A percentile compares a stretch with the other conserved stretches of the same genome.
phyloP scores from a whole-genome alignment of 2,113 vertebrate genomes.

The Corapipo altera region DNA sequence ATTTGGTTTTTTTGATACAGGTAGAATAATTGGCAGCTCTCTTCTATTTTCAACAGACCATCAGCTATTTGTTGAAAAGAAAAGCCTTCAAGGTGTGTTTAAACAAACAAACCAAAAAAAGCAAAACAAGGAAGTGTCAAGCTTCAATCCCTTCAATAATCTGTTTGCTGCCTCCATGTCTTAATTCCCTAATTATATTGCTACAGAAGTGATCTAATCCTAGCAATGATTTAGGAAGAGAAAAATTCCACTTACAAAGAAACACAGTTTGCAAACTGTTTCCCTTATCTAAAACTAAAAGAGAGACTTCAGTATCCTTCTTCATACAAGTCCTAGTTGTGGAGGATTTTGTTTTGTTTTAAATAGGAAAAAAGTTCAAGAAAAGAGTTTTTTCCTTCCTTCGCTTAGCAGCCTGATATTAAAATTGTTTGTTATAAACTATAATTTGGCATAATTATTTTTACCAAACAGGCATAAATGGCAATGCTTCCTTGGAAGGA shows the following conservation, averaged over 20 bases:
- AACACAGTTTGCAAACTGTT: background rate
- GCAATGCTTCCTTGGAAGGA: background rate
- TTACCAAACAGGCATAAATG: background rate
- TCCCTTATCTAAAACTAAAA: background rate
- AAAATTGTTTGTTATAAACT: background rate
- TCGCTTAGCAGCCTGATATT: background rate
- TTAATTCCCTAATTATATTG: background rate
- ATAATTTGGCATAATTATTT: background rate
- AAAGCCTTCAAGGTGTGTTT: background rate
- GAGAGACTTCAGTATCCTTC: background rate
- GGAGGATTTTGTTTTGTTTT: background rate
- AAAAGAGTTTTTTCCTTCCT: background rate
- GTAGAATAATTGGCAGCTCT: background rate
- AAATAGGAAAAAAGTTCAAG: background rate
- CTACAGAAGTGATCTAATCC: background rate
- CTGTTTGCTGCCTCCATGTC: background rate
- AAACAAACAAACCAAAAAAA: background rate
- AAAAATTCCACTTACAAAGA: background rate
- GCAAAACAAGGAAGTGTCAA: background rate
- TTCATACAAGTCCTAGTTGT: background rate
- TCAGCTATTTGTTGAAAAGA: background rate
- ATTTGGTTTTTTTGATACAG: background rate
- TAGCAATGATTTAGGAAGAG: background rate
- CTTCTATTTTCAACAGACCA: background rate
- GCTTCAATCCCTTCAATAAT: background rate